Base-by-base conservation (phyloP, 2,888 invertebrate species). In the Pterobdella sp. region DNA sequence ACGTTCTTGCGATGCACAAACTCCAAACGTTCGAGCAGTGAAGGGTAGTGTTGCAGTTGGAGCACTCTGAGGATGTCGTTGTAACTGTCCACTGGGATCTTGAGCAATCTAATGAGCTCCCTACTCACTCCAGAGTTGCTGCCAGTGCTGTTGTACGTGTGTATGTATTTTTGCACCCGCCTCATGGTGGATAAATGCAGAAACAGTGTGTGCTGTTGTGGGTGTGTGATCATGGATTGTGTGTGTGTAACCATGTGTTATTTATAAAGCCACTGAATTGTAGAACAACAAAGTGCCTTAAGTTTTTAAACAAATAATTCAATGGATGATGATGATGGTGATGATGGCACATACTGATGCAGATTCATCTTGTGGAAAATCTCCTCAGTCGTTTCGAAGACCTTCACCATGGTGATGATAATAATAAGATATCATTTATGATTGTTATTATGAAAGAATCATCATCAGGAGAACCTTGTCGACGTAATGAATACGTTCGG, bases 71-170 rank as follows among this genome's bases (percentile, higher is more conserved):
- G 86, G 22, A 94, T 88, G 83, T 95, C 91, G 83, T 92, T 93
- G 85, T 96, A 97, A 80, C 91, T 91, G 82, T 96, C 94, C 1
- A 96, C 89, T 0, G 97, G 96, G 66, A 97, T 91, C 83, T 94
- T 92, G 81, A 98, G 87, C 74, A 98, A 88, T 80, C 93, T 90
- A 81, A 92, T 91, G 76, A 99, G 86, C 82, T 98, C 98, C 79
- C 92, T 91, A 78, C 94, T 94, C 0, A 96, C 93, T 7, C 80
- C 77, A 73, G 81, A 81, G 18, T 80, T 80, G 76, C 81, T 80
- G 74, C 82, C 82, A 42, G 83, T 76, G 75, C 83, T 83, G 79
- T 42, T 7, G 7, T 7, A 22, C 22, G 49, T 22, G 7, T 42
- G 49, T 42, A 22, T 26, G 56, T 35, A 22, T 26, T 42, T 42